phyloP scores from a whole-genome alignment of 2,888 invertebrate genomes.

The Drosophila recens region DNA sequence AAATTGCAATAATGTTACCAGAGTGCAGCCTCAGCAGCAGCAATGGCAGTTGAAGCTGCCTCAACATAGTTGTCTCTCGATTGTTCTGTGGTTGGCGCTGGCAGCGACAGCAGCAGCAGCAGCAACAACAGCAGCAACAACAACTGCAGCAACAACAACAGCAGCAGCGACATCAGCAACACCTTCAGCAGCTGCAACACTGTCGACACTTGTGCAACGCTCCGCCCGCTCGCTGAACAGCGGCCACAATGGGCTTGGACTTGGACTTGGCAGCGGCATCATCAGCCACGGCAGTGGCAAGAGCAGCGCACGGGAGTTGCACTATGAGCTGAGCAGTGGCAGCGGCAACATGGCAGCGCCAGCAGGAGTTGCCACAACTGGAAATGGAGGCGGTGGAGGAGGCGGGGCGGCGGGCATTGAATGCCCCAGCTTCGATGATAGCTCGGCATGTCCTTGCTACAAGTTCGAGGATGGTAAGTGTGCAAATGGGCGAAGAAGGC shows the following conservation, averaged over 20 bases:
- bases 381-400: constrained; percentile 18
- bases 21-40: constrained; percentile 54
- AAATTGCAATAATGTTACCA: constrained; percentile 71
- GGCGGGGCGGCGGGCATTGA: constrained; percentile 82
- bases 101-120: constrained; percentile 39
- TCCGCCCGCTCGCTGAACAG: constrained; percentile 49
- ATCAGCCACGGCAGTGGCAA: constrained; percentile 49
- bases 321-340: constrained; percentile 43
- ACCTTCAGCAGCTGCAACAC: constrained; percentile 31
- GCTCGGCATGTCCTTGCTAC: constrained; percentile 95
- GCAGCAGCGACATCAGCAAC: constrained; percentile 11
- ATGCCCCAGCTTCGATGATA: constrained; percentile 91
- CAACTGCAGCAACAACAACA: constrained; percentile 18
- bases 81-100: constrained; percentile 74
- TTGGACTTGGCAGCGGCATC: constrained; percentile 13
- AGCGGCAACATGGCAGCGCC: constrained; percentile 46
- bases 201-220: constrained; percentile 51
- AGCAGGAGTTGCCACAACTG: constrained; percentile 10
- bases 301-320: constrained; percentile 41
- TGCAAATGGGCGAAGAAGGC: constrained; percentile 44
- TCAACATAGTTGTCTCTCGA: constrained; percentile 77
- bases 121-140: constrained; percentile 27
- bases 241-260: constrained; percentile 24
- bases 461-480: constrained; percentile 94
- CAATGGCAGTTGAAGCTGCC: constrained; percentile 49